Evolutionary conservation across 2,113 vertebrate species (phyloP), one percentile per base, ranked within the genome.

Genomic region (Embiotoca jacksoni): DNA sequence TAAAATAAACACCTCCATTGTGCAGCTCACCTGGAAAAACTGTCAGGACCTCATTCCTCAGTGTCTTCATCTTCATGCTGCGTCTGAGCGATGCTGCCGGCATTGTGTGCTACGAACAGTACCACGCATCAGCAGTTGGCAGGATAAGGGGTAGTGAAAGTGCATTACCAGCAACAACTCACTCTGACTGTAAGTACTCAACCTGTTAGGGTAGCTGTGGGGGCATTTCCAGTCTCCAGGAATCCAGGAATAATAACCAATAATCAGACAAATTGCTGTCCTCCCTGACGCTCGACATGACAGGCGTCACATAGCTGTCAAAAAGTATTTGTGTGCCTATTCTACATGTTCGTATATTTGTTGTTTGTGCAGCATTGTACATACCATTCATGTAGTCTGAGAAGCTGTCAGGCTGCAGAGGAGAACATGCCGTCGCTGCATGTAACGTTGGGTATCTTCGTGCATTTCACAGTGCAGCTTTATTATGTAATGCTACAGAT

Each of bases 401-500:
- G 74, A 79, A 52, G 75, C 68, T 75, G 71, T 69, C 59, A 32
- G 16, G 30, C 69, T 33, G 31, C 67, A 63, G 60, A 68, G 72
- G 61, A 47, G 72, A 82, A 50, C 83, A 70, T 53, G 52, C 59
- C 72, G 88, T 69, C 68, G 53, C 54, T 65, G 68, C 30, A n/a
- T 70, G 68, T 72, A 66, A 59, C 68, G 32, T 44, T 30, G 61
- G 49, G 41, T 49, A 70, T 79, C 72, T 83, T 75, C 37, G 36
- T 56, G 62, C 72, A 72, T 81, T 82, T 85, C 69, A 75, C 72
- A 61, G 69, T 16, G 58, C 50, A 50, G 80, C 79, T 49, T 79
- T 16, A 70, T 91, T 92, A 92, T 32, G 55, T 86, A 92, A 93
- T 4, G 33, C 53, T 36, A 67, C 80, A 84, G 61, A 58, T 57